Evolutionary conservation across 2,113 vertebrate genomes (phyloP).

Genomic region (Myodes glareolus): DNA sequence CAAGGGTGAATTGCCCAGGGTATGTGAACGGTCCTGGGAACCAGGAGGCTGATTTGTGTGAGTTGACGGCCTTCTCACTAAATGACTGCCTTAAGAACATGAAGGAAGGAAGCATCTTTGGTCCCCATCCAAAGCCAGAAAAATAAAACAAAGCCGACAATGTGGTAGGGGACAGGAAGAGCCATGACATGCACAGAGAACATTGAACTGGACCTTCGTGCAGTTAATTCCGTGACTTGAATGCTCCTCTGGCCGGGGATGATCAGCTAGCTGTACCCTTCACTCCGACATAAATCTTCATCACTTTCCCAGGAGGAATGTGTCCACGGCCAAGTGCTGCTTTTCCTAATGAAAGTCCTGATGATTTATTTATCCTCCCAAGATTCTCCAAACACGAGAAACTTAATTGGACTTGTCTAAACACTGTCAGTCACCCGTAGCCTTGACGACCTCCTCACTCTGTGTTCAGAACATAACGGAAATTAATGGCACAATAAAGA

Average conservation of each 20-base stretch:
- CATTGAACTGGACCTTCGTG: neutral
- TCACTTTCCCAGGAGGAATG: slow-evolving; percentile 33
- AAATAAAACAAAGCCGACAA: neutral
- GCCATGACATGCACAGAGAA: neutral
- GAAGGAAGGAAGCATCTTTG: neutral
- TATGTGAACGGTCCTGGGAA: neutral
- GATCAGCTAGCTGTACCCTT: neutral
- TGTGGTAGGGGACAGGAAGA: neutral
- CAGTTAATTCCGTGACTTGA: neutral
- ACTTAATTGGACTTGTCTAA: slow-evolving; percentile 81
- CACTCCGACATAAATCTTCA: slow-evolving; percentile 48
- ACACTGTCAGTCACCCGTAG: slow-evolving; percentile 67
- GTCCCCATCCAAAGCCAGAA: neutral
- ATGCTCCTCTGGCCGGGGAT: neutral
- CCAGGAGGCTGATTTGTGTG: neutral
- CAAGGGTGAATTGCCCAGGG: neutral
- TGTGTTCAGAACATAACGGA: slow-evolving; percentile 54
- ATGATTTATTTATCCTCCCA: slow-evolving; percentile 78
- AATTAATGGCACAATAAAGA: slow-evolving; percentile 64
- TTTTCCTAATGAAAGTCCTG: slow-evolving; percentile 76
- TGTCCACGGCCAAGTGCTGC: slow-evolving; percentile 54
- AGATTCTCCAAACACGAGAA: slow-evolving; percentile 79
- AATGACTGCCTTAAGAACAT: neutral
- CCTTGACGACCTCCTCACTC: slow-evolving; percentile 59
- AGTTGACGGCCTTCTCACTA: neutral